A percentile compares a stretch with the other conserved stretches of the same genome.
Conservation (phyloP, 2,797 vertebrate species). For the Tragelaphus oryx region DNA sequence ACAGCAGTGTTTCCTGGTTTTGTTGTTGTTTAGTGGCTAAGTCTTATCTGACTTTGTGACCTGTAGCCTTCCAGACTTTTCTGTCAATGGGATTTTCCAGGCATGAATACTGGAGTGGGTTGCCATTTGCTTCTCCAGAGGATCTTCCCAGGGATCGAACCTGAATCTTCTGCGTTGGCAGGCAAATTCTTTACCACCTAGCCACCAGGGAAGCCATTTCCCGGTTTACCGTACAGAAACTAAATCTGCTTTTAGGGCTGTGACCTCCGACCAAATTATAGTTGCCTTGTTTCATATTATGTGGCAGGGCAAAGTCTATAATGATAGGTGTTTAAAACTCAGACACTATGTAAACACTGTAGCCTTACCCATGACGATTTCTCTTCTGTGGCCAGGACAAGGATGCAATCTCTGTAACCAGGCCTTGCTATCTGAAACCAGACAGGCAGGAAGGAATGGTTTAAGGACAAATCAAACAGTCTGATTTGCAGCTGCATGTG, state of each 20-base stretch:
- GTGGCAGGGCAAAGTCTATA: slow-evolving; percentile 62
- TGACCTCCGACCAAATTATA: slow-evolving; percentile 61
- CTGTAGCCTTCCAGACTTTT: not conserved
- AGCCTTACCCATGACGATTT: slow-evolving; percentile 26
- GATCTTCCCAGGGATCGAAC: not conserved
- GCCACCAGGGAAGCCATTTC: not conserved
- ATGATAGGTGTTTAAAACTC: slow-evolving; percentile 57
- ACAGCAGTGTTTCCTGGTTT: slow-evolving; percentile 42
- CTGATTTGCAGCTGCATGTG: not conserved
- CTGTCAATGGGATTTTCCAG: not conserved
- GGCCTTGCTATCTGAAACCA: slow-evolving; percentile 22
- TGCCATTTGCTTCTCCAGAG: not conserved
- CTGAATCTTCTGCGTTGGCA: not conserved
- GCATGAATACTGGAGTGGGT: not conserved
- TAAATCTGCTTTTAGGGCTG: slow-evolving; percentile 48
- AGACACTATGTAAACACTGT: slow-evolving; percentile 42
- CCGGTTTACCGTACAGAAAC: slow-evolving; percentile 12
- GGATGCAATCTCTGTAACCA: not conserved
- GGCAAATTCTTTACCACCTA: not conserved
- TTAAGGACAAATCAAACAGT: slow-evolving; percentile 15
- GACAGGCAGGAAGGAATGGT: slow-evolving; percentile 32
- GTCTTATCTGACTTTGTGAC: not conserved
- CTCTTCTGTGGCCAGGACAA: slow-evolving; percentile 21
- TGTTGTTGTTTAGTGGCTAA: not conserved
- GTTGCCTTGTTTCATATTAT: slow-evolving; percentile 45